Base-by-base conservation (phyloP, 2,797 vertebrate genomes). In the Bucorvus abyssinicus region DNA sequence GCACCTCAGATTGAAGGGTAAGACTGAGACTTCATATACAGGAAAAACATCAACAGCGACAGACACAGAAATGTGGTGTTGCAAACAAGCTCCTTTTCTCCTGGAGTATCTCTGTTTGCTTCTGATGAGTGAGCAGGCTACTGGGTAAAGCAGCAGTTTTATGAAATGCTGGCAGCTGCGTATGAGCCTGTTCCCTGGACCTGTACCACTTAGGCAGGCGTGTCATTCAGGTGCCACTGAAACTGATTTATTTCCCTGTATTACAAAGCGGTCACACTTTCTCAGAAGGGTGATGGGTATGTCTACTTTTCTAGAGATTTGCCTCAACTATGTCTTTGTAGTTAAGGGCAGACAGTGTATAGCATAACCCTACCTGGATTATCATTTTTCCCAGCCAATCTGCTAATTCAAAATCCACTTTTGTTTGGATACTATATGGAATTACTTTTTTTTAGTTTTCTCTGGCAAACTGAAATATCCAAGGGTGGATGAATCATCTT, bases 161-260 rank as follows among this genome's bases (percentile, higher is more conserved):
- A 24, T 81, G 84, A 92, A 90, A 74, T 83, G 45, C 55, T 56
- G 49, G 71, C 36, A 49, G 73, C 45, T 34, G 42, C 63, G n/a
- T 34, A 18, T n/a, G 49, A 75, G 49, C 79, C 70, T 87, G 50
- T 44, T 94, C 75, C 78, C 61, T 69, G 71, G 53, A 91, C 60
- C 74, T 4, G 7, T 69, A 74, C 24, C n/a, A 38, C 65, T 89
- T 61, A 29, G 5, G 21, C 52, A 32, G 53, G 44, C 82, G 57
- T 36, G 70, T 57, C 81, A 74, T 90, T 93, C 81, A 68, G 75
- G 75, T 87, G 78, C 63, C 93, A 52, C 89, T 86, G 77, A 87
- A 93, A 93, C 24, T 3, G 22, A 60, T 89, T 78, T 53, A 75
- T 89, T 85, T 68, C 40, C 44, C 47, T 65, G 29, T 63, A 56